phyloP scores from a whole-genome alignment of 2,113 vertebrate genomes.

The Sprattus sprattus region DNA sequence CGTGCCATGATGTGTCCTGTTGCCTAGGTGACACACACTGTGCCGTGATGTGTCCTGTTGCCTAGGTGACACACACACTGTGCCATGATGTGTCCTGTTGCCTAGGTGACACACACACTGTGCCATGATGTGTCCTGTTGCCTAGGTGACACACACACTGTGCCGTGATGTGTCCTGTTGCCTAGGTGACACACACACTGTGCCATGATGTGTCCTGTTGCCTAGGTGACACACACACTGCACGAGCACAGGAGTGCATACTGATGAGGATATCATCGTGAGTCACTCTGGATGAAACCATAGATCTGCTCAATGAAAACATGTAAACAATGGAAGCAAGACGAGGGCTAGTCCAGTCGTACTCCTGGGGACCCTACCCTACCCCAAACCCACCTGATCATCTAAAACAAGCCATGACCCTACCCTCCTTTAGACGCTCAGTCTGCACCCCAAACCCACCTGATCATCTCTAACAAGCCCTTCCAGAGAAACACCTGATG shows the following conservation, averaged over 20 bases:
- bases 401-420: background rate
- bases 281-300: background rate
- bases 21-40: no score
- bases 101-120: no score
- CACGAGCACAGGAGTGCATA: background rate
- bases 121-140: background rate
- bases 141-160: no score
- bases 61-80: no score
- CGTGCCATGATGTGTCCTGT: no score
- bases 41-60: no score
- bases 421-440: background rate
- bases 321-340: background rate
- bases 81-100: no score
- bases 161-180: background rate
- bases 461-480: background rate
- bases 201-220: background rate
- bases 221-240: background rate
- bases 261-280: background rate
- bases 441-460: background rate
- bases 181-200: background rate
- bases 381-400: background rate
- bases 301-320: background rate
- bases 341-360: background rate
- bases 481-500: background rate
- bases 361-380: background rate